A percentile compares a stretch with the other conserved stretches of the same genome.
These are phyloP conservation scores for Rhizomys pruinosus DNA, from an alignment of 2,113 vertebrate genomes.

Conservation along the genomic window DNA sequence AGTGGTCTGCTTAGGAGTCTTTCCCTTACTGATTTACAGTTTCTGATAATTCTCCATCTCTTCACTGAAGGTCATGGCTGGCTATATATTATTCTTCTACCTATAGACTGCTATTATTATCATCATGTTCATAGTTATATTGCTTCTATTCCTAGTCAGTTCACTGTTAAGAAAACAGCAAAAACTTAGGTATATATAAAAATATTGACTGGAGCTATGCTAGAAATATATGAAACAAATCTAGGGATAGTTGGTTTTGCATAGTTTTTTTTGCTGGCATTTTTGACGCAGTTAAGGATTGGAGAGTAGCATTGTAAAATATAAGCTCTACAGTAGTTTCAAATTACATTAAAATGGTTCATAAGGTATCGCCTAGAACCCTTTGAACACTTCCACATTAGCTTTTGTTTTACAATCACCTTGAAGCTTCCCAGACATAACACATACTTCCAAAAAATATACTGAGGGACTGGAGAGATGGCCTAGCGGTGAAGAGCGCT, in stretches of 20 bases:
- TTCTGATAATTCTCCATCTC: too few relatives aligned
- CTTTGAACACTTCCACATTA: not conserved
- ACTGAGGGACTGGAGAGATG: too few relatives aligned
- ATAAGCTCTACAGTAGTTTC: not conserved
- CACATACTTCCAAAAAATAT: constrained; percentile 34
- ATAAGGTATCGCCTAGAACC: not conserved
- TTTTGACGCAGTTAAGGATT: not conserved
- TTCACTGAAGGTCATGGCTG: too few relatives aligned
- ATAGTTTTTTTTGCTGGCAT: not conserved
- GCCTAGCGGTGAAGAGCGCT: too few relatives aligned
- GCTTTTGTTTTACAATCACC: constrained; percentile 24
- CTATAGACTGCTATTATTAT: not conserved
- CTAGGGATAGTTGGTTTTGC: not conserved
- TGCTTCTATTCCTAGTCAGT: too few relatives aligned
- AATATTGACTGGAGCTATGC: not conserved
- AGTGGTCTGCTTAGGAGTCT: too few relatives aligned
- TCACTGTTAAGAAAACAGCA: not conserved
- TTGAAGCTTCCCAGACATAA: constrained; percentile 42
- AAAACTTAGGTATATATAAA: not conserved
- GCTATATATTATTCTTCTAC: too few relatives aligned
- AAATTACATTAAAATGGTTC: not conserved
- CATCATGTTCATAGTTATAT: not conserved
- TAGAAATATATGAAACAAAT: not conserved
- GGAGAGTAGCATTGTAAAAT: not conserved
- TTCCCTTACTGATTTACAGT: too few relatives aligned